These are phyloP conservation scores for Cossypha polioptera DNA, from an alignment of 2,797 vertebrate genomes.

Conservation along the genomic window DNA sequence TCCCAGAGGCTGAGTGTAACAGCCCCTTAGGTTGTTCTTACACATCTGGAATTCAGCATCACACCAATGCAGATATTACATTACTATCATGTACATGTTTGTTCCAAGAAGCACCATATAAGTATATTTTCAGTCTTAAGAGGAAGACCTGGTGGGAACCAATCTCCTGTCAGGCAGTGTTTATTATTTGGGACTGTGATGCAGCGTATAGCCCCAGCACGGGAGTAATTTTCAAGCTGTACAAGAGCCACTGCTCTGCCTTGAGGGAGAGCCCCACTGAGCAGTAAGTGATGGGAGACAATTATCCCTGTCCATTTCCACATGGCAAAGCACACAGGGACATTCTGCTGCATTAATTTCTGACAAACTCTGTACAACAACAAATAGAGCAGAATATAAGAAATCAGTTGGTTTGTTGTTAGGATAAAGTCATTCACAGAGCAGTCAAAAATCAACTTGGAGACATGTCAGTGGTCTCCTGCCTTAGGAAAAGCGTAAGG, in stretches of 20 bases:
- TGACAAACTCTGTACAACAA: neutral
- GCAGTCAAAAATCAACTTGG: neutral
- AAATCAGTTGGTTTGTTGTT: neutral
- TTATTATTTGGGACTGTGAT: neutral
- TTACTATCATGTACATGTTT: neutral
- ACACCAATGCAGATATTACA: neutral
- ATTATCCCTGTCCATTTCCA: neutral
- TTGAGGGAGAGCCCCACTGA: neutral
- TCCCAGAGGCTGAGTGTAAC: neutral
- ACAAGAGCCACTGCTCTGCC: neutral
- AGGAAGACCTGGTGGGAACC: neutral
- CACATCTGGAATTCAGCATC: neutral
- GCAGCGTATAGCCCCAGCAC: neutral
- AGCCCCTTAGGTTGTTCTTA: neutral
- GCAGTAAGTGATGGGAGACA: neutral
- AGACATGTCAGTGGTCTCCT: neutral
- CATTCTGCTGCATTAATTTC: neutral
- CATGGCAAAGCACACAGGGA: neutral
- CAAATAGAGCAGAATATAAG: neutral
- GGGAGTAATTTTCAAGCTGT: neutral
- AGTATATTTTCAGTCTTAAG: neutral
- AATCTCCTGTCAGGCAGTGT: accelerated
- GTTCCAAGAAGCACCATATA: neutral
- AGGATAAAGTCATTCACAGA: neutral
- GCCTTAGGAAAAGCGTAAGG: neutral